phyloP scores from a whole-genome alignment of 64 coral and sea anemone genomes.

The Hydrozoanthus tunicans region DNA sequence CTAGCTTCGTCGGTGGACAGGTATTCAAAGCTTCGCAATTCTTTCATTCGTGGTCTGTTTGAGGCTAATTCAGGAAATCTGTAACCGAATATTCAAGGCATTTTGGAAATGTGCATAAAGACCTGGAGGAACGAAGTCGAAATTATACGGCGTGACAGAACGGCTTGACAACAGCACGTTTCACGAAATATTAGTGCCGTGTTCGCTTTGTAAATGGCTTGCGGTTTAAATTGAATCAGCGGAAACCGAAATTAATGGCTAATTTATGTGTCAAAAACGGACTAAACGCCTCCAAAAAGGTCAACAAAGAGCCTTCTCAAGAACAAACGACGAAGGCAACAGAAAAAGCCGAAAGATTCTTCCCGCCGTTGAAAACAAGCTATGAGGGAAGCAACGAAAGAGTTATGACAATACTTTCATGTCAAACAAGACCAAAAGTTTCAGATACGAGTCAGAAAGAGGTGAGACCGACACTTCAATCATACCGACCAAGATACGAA shows the following conservation, averaged over 20 bases:
- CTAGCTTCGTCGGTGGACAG: background rate
- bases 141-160: background rate
- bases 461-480: background rate
- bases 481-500: background rate
- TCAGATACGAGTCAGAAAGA: background rate
- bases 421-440: background rate
- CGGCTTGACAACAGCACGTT: background rate
- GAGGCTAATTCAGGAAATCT: too few species aligned
- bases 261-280: constrained; percentile 36
- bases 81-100: background rate
- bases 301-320: background rate
- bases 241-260: background rate
- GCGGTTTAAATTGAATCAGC: background rate
- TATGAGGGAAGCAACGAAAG: background rate
- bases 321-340: background rate
- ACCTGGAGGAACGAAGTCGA: background rate
- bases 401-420: background rate
- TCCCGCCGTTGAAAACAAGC: background rate
- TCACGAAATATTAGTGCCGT: background rate
- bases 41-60: too few species aligned
- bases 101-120: constrained; percentile 5
- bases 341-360: constrained; percentile 13
- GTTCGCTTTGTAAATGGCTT: background rate
- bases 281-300: background rate
- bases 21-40: background rate